phyloP scores from a whole-genome alignment of 23 tunicate species.

The Ascidia mentula region DNA sequence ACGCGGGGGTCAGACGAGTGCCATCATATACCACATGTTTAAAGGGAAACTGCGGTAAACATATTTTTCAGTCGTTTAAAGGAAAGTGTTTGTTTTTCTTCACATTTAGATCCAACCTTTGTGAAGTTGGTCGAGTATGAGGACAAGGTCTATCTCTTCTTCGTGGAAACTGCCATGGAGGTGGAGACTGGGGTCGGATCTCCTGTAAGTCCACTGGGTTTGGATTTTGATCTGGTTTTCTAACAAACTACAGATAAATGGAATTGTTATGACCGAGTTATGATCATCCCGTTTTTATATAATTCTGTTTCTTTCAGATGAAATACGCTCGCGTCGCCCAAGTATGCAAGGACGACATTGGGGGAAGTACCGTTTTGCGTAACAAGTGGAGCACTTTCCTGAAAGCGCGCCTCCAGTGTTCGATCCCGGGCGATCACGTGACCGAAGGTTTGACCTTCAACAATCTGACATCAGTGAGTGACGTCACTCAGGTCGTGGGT shows the following conservation, averaged over 20 bases:
- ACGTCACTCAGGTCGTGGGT: conserved; percentile 50
- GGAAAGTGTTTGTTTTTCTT: neutral
- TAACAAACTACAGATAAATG: too few species aligned
- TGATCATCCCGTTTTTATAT: too few species aligned
- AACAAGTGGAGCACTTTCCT: conserved; percentile 72
- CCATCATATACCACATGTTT: neutral
- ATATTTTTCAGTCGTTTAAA: too few species aligned
- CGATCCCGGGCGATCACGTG: conserved; percentile 20
- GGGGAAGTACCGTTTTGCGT: conserved; percentile 50
- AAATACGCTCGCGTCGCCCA: conserved; percentile 68
- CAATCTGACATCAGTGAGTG: conserved; percentile 76
- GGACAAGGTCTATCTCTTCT: conserved; percentile 75
- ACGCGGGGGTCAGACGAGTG: neutral
- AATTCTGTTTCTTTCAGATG: too few species aligned
- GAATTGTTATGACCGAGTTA: too few species aligned
- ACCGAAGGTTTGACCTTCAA: conserved; percentile 38
- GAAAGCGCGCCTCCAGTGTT: conserved; percentile 76
- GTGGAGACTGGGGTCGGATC: conserved; percentile 45
- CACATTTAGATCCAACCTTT: conserved; percentile 62
- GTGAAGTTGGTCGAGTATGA: conserved; percentile 56
- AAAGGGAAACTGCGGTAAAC: neutral
- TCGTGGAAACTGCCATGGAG: conserved; percentile 50
- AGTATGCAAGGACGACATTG: conserved; percentile 79
- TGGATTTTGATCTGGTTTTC: too few species aligned
- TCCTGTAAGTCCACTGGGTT: conserved; percentile 19